Base-by-base conservation (phyloP, 1,140 invertebrate species). In the Nomia melanderi region DNA sequence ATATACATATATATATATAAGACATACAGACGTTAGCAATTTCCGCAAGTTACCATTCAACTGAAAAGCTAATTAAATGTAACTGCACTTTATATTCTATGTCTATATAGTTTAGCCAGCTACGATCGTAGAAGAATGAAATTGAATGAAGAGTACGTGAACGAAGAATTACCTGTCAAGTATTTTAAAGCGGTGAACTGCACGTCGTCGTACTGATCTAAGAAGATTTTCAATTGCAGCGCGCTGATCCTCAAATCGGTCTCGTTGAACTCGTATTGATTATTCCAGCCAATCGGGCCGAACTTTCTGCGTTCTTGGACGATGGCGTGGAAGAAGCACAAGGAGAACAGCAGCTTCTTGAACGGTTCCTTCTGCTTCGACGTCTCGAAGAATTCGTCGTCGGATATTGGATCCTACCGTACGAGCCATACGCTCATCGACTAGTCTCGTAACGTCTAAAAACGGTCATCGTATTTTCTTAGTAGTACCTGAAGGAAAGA, bases 211-310 rank as follows among this genome's bases (percentile, higher is more conserved):
- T 97, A 97, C 84, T 98, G 96, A 88, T 98, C 97, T 57, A 98
- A 94, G 90, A 98, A 98, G 92, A 98, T 97, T 82, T 96, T 94
- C 11, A 99, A 91, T 91, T 99, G 98, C 69, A 96, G 94, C 53
- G 97, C 96, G 87, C 95, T 95, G 79, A 99, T 98, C 79, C 96
- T 93, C 14, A 99, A 92, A 93, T 99, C 98, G 0, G 97, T 98
- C 89, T 99, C 98, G 88, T 98, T 98, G 91, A 99, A 99, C 90
- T 98, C 97, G 88, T 99, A 99, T 0, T 96, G 95, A 84, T 97
- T 98, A 90, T 99, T 99, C 98, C 98, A 98, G 8, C 98, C 98
- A 44, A 99, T 94, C 0, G 98, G 96, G 0, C 98, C 98, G 90
- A 98, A 99, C 90, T 97, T 97, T n/a, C 96, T 91, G 59, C 98